Evolutionary conservation across 2,888 invertebrate genomes (phyloP).

Genomic region (Homarus gammarus): DNA sequence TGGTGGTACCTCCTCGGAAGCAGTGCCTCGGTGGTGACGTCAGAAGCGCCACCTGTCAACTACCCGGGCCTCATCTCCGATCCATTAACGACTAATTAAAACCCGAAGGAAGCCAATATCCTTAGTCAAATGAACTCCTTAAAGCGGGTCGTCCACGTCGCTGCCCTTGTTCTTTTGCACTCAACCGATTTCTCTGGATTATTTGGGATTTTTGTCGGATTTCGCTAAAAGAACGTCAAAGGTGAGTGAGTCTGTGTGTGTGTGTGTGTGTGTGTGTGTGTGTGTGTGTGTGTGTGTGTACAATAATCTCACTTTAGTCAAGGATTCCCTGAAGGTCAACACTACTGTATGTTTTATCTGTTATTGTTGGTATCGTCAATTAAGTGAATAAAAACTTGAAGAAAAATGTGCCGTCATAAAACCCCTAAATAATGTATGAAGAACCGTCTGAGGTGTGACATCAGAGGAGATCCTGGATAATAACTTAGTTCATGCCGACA

Average conservation of each 20-base stretch:
- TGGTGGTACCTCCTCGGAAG: not conserved
- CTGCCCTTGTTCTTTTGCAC: not conserved
- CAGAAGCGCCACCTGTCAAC: conserved; percentile 40
- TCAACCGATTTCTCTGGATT: no score
- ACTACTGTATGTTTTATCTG: no score
- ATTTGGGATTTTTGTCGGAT: not conserved
- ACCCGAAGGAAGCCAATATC: conserved; percentile 67
- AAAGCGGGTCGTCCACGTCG: conserved; percentile 35
- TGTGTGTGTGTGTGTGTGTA: not conserved
- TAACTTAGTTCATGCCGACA: no score
- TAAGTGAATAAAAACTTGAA: no score
- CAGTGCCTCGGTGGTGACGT: conserved; percentile 32
- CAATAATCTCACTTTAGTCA: no score
- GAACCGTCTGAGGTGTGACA: no score
- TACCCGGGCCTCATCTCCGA: conserved; percentile 54
- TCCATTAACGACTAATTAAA: conserved; percentile 63
- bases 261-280: conserved; percentile 10
- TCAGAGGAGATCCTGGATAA: no score
- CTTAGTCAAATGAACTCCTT: conserved; percentile 64
- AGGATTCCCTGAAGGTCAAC: no score
- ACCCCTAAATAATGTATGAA: no score
- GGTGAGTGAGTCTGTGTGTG: not conserved
- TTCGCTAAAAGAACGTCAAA: not conserved
- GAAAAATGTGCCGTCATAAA: no score
- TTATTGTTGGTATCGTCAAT: no score